A percentile compares a stretch with the other conserved stretches of the same genome.
Evolutionary conservation across 2,113 vertebrate species (phyloP).

Genomic region (Setophaga kirtlandii): DNA sequence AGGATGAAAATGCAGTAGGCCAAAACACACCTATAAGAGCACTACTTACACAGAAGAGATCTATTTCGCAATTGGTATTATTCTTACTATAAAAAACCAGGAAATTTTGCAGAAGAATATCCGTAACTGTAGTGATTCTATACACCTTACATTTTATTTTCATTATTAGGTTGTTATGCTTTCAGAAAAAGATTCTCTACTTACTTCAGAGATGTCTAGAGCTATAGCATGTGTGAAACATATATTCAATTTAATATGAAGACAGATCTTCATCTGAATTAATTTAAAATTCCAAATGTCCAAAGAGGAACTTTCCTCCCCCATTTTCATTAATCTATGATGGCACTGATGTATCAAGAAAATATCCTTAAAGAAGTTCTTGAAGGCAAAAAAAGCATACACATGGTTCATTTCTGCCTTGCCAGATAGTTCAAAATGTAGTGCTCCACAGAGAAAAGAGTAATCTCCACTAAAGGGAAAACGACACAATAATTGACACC

Average conservation of each 20-base stretch:
- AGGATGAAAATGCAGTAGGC: background rate
- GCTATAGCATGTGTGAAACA: background rate
- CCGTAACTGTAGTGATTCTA: background rate
- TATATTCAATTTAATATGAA: background rate
- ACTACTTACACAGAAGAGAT: background rate
- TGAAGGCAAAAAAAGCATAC: background rate
- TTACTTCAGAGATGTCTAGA: background rate
- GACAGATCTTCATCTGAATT: background rate
- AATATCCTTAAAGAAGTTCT: background rate
- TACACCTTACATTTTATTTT: background rate
- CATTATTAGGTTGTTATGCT: background rate
- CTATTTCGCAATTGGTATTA: background rate
- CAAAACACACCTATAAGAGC: background rate
- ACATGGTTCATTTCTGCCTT: background rate
- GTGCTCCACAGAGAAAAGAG: background rate
- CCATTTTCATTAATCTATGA: background rate
- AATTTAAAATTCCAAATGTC: background rate
- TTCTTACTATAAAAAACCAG: background rate
- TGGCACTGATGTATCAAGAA: background rate
- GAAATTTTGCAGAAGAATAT: background rate
- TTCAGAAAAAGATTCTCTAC: background rate
- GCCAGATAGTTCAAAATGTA: background rate
- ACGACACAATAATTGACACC: background rate
- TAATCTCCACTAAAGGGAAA: background rate
- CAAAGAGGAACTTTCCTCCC: background rate